These are phyloP conservation scores for Pterocles burchelli DNA, from an alignment of 2,113 vertebrate species.

Conservation along the genomic window DNA sequence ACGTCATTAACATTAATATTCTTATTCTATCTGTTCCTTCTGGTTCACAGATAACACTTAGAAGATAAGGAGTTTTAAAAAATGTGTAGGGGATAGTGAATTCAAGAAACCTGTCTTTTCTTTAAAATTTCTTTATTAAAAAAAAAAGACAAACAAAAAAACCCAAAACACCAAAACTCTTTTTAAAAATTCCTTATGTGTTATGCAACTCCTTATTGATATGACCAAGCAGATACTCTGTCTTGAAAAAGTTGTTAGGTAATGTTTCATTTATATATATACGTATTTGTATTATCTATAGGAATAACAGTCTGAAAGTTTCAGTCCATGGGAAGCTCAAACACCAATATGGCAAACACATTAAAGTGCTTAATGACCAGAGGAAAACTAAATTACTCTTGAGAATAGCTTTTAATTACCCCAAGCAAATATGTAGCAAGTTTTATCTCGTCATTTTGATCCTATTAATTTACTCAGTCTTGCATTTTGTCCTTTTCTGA, in stretches of 20 bases:
- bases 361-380: conserved; percentile 55
- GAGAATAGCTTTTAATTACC: neutral
- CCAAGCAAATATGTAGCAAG: conserved; percentile 25
- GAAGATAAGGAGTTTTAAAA: fast-evolving
- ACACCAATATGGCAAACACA: conserved; percentile 24
- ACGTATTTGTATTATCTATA: neutral
- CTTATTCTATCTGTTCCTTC: neutral
- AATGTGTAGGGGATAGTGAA: neutral
- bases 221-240: neutral
- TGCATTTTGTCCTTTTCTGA: conserved; percentile 29
- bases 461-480: neutral
- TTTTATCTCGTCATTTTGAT: conserved; percentile 32
- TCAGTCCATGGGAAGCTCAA: neutral
- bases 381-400: conserved; percentile 5
- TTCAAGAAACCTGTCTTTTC: neutral
- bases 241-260: neutral
- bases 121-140: neutral
- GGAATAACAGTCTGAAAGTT: neutral
- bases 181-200: neutral
- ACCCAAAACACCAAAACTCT: fast-evolving
- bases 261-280: neutral
- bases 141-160: neutral
- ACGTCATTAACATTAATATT: neutral
- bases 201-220: neutral
- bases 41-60: neutral